phyloP scores from a whole-genome alignment of 2,113 vertebrate genomes.

The Candoia aspera region DNA sequence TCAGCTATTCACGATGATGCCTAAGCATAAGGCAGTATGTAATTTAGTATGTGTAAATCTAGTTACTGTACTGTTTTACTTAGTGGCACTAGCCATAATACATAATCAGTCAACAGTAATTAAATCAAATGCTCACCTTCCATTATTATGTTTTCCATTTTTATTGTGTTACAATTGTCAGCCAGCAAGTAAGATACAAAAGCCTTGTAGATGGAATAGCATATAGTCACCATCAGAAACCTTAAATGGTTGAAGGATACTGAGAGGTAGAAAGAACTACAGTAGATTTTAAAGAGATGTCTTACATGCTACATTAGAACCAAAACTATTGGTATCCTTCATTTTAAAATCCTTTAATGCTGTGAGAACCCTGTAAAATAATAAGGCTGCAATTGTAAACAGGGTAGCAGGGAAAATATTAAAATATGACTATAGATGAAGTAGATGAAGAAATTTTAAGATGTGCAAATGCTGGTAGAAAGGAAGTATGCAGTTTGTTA shows the following conservation, averaged over 20 bases:
- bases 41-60: neutral
- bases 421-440: neutral
- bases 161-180: neutral
- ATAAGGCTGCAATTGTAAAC: neutral
- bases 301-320: neutral
- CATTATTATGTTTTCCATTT: neutral
- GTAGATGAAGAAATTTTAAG: no score
- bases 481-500: no score
- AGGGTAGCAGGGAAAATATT: neutral
- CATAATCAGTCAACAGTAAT: neutral
- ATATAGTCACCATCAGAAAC: neutral
- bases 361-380: neutral
- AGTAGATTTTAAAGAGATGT: neutral
- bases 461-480: no score
- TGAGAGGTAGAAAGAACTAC: neutral
- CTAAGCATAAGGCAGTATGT: no score
- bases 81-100: neutral
- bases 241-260: neutral
- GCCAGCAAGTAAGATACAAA: neutral
- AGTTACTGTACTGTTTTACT: neutral
- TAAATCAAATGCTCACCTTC: neutral
- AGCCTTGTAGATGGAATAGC: neutral
- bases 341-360: neutral
- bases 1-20: no score
- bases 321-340: neutral